Evolutionary conservation across 1,140 invertebrate genomes (phyloP), one percentile per base, ranked within the genome.

Genomic region (Drosophila saltans): DNA sequence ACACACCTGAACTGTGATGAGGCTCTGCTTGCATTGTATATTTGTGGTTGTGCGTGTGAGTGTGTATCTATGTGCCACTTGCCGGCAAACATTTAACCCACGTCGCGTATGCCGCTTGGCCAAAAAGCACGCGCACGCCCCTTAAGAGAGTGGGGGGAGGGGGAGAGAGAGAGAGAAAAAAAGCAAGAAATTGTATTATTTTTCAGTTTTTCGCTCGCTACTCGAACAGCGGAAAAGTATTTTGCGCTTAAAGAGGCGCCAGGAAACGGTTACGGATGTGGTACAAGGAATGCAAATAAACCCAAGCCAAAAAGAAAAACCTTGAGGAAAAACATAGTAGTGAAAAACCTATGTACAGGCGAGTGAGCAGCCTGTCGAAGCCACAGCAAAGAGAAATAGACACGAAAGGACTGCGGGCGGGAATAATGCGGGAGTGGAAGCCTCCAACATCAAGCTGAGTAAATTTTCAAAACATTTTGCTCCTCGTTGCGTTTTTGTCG

Each of bases 381-480:
- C 57, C 48, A 59, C 64, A 66, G 52, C 45, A 75, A 41, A 72
- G 30, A n/a, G 26, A n/a, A 21, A 63, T 33, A 26, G 39, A 39
- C 41, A 16, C 1, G 33, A n/a, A 9, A 55, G 56, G 43, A 39
- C 41, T 40, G 11, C 5, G 30, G 21, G 28, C 8, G 28, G 3
- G 3, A 26, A 8, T 8, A 45, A 28, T 45, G 30, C 3, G 33
- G 52, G 52, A 41, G 4, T 30, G 2, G 2, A 30, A 2, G 28
- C 28, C 4, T 2, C 56, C 30, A 62, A 58, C 56, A 72, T 70
- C 76, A 72, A 59, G 69, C 83, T 89, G 80, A 89, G 84, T 89
- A 89, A 88, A 88, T 88, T 88, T 78, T 77, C 70, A 83, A 80
- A 88, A 89, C 83, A 88, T 88, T 88, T 89, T 83, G 83, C 84